Base-by-base conservation (phyloP, 2,797 vertebrate species). In the Clarias platycephalus region DNA sequence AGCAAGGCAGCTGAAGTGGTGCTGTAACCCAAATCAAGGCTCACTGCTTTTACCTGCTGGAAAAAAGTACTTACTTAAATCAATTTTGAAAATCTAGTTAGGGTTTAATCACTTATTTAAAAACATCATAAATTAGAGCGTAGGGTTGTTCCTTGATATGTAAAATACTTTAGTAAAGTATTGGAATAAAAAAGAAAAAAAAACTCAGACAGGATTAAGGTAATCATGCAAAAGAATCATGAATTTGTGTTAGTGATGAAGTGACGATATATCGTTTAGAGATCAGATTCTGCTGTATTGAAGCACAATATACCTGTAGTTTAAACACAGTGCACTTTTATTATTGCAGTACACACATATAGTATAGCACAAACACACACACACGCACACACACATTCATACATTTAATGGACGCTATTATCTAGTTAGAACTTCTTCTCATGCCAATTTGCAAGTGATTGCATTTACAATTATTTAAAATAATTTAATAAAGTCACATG, bases 21-120 rank as follows among this genome's bases (percentile, higher is more conserved):
- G 72, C 63, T 86, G 75, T 70, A 34, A 75, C 66, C 63, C 81
- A 71, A 83, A 86, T 74, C 37, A 81, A 34, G 58, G 7, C 86
- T 74, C 24, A 67, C 49, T 62, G 62, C 71, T 68, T 53, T 53
- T 13, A 53, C 49, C 49, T 53, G 49, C 49, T 53, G 49, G 12
- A 53, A 53, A 53, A 40, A 49, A 24, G 5, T 78, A 34, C 63
- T 40, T 84, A 28, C 24, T 44, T 66, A 28, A 49, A 67, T 44
- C 7, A 10, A n/a, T n/a, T 15, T n/a, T n/a, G 37, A 4, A 62
- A 78, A 62, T 78, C 9, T 16, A 53, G 13, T 74, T 26, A 26
- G 40, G 44, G 12, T 44, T 53, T 53, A 53, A 72, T 49, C 49
- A n/a, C 26, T 78, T 34, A 76, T 57, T n/a, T 5, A 34, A 9